A percentile compares a stretch with the other conserved stretches of the same genome.
Evolutionary conservation across 2,888 invertebrate genomes (phyloP).

Genomic region (Caenorhabditis wallacei): DNA sequence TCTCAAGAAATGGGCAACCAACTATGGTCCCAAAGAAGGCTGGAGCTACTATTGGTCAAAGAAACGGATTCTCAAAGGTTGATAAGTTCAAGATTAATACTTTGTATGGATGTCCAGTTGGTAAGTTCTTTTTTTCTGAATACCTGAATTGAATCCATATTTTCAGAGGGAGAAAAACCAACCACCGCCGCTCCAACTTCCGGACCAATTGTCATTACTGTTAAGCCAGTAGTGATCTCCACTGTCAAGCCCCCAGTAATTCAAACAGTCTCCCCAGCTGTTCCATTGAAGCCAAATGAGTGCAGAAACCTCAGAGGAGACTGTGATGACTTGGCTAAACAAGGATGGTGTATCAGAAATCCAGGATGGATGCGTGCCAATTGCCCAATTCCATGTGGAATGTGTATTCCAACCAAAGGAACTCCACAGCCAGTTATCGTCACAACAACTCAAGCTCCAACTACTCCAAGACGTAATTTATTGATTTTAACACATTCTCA

Average conservation of each 20-base stretch:
- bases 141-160: background rate
- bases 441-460: conserved; percentile 16
- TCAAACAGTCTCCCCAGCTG: conserved; percentile 46
- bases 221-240: conserved; percentile 33
- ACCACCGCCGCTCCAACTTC: conserved; percentile 53
- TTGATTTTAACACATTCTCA: background rate
- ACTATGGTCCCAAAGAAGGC: conserved; percentile 81
- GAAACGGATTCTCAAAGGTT: conserved; percentile 80
- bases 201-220: conserved; percentile 36
- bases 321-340: conserved; percentile 78
- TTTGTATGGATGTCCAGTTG: conserved; percentile 79
- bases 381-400: conserved; percentile 79
- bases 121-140: conserved; percentile 35
- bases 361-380: conserved; percentile 81
- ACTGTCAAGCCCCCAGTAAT: conserved; percentile 61
- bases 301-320: conserved; percentile 81
- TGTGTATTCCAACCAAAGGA: conserved; percentile 69
- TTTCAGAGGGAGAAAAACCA: conserved; percentile 61
- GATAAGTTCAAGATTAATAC: conserved; percentile 82
- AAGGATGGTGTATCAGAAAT: conserved; percentile 82
- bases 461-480: conserved; percentile 33
- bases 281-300: conserved; percentile 58
- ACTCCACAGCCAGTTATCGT: conserved; percentile 23
- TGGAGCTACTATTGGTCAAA: conserved; percentile 80
- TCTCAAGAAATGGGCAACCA: conserved; percentile 81